A percentile compares a stretch with the other conserved stretches of the same genome.
Conservation (phyloP, 1,140 invertebrate species). For the Drosophila busckii region DNA sequence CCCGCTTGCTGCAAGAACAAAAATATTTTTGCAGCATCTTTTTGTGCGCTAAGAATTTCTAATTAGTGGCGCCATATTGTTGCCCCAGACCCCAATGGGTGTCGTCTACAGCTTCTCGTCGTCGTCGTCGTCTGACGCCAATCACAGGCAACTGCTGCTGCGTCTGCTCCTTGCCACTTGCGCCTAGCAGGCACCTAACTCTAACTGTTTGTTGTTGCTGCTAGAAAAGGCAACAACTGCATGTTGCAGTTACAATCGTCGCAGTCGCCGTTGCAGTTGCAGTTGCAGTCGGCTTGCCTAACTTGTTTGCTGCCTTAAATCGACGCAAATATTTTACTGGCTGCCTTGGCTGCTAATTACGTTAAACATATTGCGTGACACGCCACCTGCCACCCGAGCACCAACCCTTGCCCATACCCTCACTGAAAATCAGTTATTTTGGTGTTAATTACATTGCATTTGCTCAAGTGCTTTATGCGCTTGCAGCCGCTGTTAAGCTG, state of each 20-base stretch:
- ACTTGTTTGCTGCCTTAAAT: constrained; percentile 69
- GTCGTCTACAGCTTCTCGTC: constrained; percentile 17
- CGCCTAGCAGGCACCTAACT: constrained; percentile 29
- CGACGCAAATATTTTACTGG: constrained; percentile 64
- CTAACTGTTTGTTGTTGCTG: constrained; percentile 40
- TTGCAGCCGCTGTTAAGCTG: constrained; percentile 25
- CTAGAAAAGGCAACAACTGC: constrained; percentile 35
- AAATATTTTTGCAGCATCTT: constrained; percentile 53
- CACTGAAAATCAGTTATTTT: constrained; percentile 52
- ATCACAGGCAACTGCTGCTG: constrained; percentile 18
- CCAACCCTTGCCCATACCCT: background rate
- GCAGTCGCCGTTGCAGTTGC: background rate
- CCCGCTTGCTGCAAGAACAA: constrained; percentile 34
- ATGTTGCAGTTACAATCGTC: constrained; percentile 14
- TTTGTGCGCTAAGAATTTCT: constrained; percentile 71
- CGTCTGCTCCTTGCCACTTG: constrained; percentile 16
- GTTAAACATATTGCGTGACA: constrained; percentile 67
- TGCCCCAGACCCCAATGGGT: constrained; percentile 37
- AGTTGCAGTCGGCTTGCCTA: constrained; percentile 16
- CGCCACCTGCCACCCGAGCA: constrained; percentile 16
- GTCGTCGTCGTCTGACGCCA: constrained; percentile 32
- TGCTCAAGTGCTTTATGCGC: no score
- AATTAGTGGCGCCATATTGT: constrained; percentile 76
- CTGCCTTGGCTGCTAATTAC: constrained; percentile 55
- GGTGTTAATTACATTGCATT: constrained; percentile 60